Percentiles rank a stretch among this genome's conserved stretches.
These are phyloP conservation scores for Struthidea cinerea DNA, from an alignment of 2,113 vertebrate genomes.

Conservation along the genomic window DNA sequence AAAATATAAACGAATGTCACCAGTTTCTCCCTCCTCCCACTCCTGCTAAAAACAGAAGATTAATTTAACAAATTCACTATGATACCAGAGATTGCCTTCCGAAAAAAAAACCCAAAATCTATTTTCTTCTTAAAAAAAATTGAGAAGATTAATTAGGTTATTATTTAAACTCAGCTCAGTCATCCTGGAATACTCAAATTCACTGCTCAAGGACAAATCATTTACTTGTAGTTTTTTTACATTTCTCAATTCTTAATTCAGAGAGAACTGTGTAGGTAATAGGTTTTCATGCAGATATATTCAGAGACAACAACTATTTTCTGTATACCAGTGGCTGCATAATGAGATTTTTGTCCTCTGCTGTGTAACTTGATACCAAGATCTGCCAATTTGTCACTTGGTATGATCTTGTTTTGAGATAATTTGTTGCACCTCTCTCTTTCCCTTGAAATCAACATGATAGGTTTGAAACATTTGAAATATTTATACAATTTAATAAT, in stretches of 20 bases:
- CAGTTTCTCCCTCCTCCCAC: neutral
- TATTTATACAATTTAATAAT: neutral
- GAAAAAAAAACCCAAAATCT: accelerated
- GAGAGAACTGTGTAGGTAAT: neutral
- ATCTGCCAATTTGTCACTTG: neutral
- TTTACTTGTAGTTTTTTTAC: neutral
- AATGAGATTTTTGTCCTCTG: neutral
- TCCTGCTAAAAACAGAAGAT: neutral
- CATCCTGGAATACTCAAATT: neutral
- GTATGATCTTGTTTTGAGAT: neutral
- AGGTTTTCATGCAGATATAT: neutral
- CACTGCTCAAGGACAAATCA: neutral
- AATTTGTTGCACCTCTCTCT: neutral
- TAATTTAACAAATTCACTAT: neutral
- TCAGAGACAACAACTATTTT: neutral
- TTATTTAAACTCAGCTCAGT: neutral
- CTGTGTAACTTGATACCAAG: neutral
- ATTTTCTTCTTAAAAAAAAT: neutral
- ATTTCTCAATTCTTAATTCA: neutral
- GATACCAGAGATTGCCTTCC: neutral
- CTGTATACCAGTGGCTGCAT: neutral
- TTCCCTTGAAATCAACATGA: neutral
- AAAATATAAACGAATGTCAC: neutral
- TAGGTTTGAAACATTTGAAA: neutral
- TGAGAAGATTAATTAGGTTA: neutral